Conservation (phyloP, 2,888 invertebrate genomes). For the Thymelicus lineola region DNA sequence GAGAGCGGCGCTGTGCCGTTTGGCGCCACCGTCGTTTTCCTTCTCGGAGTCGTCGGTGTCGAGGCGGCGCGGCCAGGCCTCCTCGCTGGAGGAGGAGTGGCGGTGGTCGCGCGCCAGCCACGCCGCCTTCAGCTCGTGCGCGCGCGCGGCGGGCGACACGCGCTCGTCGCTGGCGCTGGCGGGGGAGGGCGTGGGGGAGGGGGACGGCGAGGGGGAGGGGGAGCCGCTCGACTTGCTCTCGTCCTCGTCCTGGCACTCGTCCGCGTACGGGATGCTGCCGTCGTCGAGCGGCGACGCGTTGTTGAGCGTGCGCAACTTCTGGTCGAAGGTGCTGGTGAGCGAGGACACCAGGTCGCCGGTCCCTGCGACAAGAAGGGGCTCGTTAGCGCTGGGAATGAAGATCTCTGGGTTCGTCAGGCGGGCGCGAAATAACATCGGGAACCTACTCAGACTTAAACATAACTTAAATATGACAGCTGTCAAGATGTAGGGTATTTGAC, state of each 20-base stretch:
- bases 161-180: conserved; percentile 58
- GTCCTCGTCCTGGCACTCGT: conserved; percentile 87
- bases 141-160: conserved; percentile 55
- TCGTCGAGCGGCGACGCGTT: conserved; percentile 88
- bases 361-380: conserved; percentile 84
- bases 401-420: conserved; percentile 49
- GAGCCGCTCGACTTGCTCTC: conserved; percentile 63
- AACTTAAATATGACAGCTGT: too few relatives aligned
- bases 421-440: conserved; percentile 55
- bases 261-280: conserved; percentile 90
- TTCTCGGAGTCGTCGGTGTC: conserved; percentile 73
- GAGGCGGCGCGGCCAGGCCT: conserved; percentile 53
- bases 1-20: conserved; percentile 60
- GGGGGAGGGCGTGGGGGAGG: conserved; percentile 52
- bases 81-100: conserved; percentile 66
- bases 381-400: conserved; percentile 42
- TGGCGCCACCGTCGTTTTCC: conserved; percentile 64
- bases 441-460: neutral
- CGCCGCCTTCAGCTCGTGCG: conserved; percentile 75
- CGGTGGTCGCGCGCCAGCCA: conserved; percentile 76
- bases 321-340: conserved; percentile 93
- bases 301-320: conserved; percentile 91
- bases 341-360: conserved; percentile 92
- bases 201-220: too few relatives aligned
- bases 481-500: neutral